These are phyloP conservation scores for Apis mellifera DNA, from an alignment of 1,140 invertebrate genomes.

Conservation along the genomic window Amel_HAv3.1 CM009943.2:4673001-4673500, in stretches of 20 bases:
- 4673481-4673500: too few relatives aligned
- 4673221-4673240: not conserved
- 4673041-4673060: too few relatives aligned
- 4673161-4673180: constrained; percentile 10
- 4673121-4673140: not conserved
- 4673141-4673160: not conserved
- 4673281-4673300: not conserved
- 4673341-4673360: constrained; percentile 10
- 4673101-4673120: too few relatives aligned
- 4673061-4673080: too few relatives aligned
- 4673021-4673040: not conserved
- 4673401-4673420: too few relatives aligned
- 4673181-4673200: not conserved
- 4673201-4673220: constrained; percentile 1
- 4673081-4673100: too few relatives aligned
- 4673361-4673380: not conserved
- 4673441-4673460: not conserved
- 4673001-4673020: constrained; percentile 14
- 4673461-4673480: not conserved
- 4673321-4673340: not conserved
- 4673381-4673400: too few relatives aligned
- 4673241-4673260: constrained; percentile 6
- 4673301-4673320: constrained; percentile 9
- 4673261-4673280: not conserved
- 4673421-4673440: not conserved